Conservation (phyloP, 1,140 invertebrate species). For the Ceratina japonica region DNA sequence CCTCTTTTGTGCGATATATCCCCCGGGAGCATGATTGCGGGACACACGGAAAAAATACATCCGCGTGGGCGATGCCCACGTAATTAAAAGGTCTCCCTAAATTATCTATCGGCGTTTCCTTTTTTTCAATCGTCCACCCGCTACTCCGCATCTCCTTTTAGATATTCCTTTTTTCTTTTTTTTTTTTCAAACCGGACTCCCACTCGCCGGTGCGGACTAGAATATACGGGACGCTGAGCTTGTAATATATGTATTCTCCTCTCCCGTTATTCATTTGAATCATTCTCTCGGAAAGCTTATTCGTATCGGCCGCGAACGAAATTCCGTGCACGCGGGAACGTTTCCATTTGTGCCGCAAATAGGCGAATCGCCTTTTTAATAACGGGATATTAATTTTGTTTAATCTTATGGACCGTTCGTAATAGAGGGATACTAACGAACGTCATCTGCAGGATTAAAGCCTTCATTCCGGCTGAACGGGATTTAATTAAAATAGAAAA, state of each 20-base stretch:
- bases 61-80: not conserved
- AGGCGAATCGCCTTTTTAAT: no score
- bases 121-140: constrained; percentile 5
- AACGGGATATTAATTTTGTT: no score
- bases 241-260: not conserved
- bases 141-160: not conserved
- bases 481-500: not conserved
- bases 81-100: constrained; percentile 6
- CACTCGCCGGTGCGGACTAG: not conserved
- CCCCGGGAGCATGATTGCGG: constrained; percentile 1
- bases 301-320: not conserved
- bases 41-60: not conserved
- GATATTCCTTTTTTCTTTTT: not conserved
- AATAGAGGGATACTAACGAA: no score
- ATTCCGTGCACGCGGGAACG: no score
- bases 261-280: not conserved
- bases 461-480: not conserved
- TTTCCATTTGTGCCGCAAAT: no score
- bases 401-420: no score
- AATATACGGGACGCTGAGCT: not conserved
- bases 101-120: not conserved
- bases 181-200: not conserved
- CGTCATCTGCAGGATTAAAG: not conserved
- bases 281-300: not conserved
- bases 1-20: not conserved